phyloP scores from a whole-genome alignment of 2,888 invertebrate species.

The Eupithecia abbreviata region DNA sequence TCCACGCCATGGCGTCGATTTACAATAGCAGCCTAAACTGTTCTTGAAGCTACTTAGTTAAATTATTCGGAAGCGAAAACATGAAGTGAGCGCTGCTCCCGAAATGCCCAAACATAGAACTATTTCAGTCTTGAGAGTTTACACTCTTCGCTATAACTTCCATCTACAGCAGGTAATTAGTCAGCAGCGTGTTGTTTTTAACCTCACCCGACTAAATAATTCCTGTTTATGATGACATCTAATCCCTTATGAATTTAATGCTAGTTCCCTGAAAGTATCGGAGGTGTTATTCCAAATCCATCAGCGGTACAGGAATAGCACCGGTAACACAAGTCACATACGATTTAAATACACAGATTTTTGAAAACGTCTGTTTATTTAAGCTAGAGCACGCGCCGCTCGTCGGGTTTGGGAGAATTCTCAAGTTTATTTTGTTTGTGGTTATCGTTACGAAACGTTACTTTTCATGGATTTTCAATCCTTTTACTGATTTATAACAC shows the following conservation, averaged over 20 bases:
- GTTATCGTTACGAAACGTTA: constrained; percentile 49
- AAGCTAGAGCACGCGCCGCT: constrained; percentile 73
- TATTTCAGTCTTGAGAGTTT: constrained; percentile 52
- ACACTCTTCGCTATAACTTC: constrained; percentile 60
- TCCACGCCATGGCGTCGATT: neutral
- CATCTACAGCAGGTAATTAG: constrained; percentile 63
- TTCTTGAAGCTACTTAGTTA: constrained; percentile 10
- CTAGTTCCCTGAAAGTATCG: constrained; percentile 71
- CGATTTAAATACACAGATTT: constrained; percentile 83
- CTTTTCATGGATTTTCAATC: constrained; percentile 27
- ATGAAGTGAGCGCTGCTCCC: constrained; percentile 7
- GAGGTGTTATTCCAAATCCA: constrained; percentile 79
- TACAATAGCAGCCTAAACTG: neutral
- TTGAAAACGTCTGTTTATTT: constrained; percentile 82
- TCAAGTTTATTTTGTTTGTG: constrained; percentile 44
- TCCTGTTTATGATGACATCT: constrained; percentile 84
- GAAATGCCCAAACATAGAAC: constrained; percentile 39
- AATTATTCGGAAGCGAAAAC: constrained; percentile 13
- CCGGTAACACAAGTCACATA: constrained; percentile 81
- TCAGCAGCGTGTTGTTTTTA: constrained; percentile 72
- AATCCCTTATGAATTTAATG: constrained; percentile 83
- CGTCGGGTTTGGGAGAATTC: constrained; percentile 34
- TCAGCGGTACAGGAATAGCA: constrained; percentile 78
- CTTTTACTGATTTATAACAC: constrained; percentile 7
- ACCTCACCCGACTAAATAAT: constrained; percentile 82